These are phyloP conservation scores for Drosophila lini DNA, from an alignment of 1,140 invertebrate genomes.

Conservation along the genomic window DNA sequence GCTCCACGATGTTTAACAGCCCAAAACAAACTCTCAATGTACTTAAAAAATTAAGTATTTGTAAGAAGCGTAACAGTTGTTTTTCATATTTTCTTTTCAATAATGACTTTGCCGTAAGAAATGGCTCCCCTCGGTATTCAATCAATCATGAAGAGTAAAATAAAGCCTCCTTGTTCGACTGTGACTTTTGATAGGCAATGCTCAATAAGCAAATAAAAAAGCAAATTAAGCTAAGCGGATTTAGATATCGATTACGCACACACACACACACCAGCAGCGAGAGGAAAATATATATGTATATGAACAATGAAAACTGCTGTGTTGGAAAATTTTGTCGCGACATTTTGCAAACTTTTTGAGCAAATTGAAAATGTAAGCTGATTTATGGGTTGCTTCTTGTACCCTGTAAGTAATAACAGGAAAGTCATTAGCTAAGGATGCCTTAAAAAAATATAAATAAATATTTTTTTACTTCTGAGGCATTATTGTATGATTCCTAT, in stretches of 20 bases:
- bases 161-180: conserved; percentile 20
- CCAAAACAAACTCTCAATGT: conserved; percentile 12
- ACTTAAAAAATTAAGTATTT: conserved; percentile 17
- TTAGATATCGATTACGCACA: conserved; percentile 36
- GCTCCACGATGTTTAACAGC: conserved; percentile 9
- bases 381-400: conserved; percentile 16
- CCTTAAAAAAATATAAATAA: neutral
- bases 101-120: neutral
- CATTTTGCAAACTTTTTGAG: conserved; percentile 26
- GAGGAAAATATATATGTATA: neutral
- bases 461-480: neutral
- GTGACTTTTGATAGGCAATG: conserved; percentile 16
- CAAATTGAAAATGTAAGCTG: conserved; percentile 28
- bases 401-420: conserved; percentile 5
- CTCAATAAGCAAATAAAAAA: conserved; percentile 36
- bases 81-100: conserved; percentile 4
- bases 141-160: conserved; percentile 26
- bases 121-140: neutral
- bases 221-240: conserved; percentile 42
- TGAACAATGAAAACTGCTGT: conserved; percentile 6
- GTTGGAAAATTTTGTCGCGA: conserved; percentile 8
- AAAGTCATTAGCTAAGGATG: neutral
- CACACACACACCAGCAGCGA: neutral
- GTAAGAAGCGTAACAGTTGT: conserved; percentile 6
- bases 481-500: neutral